Conservation (phyloP, 2,888 invertebrate genomes). For the Drosophila merina region DNA sequence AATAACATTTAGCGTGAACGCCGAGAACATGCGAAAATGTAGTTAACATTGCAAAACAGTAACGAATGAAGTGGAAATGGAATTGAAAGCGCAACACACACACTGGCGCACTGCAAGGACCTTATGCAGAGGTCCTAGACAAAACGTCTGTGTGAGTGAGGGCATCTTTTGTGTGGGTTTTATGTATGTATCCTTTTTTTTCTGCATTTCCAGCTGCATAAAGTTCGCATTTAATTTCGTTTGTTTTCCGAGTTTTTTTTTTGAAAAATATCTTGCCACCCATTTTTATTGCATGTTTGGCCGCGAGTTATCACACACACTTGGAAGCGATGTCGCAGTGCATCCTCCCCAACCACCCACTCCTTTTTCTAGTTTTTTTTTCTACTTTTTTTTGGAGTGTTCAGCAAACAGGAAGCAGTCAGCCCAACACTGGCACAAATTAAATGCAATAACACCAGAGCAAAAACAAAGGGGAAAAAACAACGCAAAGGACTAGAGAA, state of each 20-base stretch:
- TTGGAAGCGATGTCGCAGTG: slow-evolving; percentile 45
- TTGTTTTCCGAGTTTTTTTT: slow-evolving; percentile 50
- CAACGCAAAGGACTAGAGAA: slow-evolving; percentile 9
- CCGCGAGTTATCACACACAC: slow-evolving; percentile 67
- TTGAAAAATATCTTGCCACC: slow-evolving; percentile 28
- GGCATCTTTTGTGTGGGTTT: slow-evolving; percentile 31
- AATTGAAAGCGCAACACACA: slow-evolving; percentile 37
- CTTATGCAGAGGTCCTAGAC: slow-evolving; percentile 58
- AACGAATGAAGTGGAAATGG: slow-evolving; percentile 70
- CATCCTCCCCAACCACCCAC: slow-evolving; percentile 7
- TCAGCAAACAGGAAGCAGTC: slow-evolving; percentile 37
- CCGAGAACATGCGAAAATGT: slow-evolving; percentile 67
- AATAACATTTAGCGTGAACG: slow-evolving; percentile 50
- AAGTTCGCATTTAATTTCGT: slow-evolving; percentile 76
- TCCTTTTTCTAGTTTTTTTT: slow-evolving; percentile 1
- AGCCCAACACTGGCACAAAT: slow-evolving; percentile 63
- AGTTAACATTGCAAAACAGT: slow-evolving; percentile 75
- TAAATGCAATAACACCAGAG: slow-evolving; percentile 72
- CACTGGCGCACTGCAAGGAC: slow-evolving; percentile 12
- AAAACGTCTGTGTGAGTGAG: slow-evolving; percentile 22
- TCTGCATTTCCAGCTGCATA: slow-evolving; percentile 72
- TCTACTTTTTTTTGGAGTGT: slow-evolving; percentile 18
- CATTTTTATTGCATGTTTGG: slow-evolving; percentile 62
- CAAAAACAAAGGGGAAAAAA: slow-evolving; percentile 36
- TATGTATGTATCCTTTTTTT: slow-evolving; percentile 27